Base-by-base conservation (phyloP, 2,797 vertebrate species). In the Sebastes ruberrimus region DNA sequence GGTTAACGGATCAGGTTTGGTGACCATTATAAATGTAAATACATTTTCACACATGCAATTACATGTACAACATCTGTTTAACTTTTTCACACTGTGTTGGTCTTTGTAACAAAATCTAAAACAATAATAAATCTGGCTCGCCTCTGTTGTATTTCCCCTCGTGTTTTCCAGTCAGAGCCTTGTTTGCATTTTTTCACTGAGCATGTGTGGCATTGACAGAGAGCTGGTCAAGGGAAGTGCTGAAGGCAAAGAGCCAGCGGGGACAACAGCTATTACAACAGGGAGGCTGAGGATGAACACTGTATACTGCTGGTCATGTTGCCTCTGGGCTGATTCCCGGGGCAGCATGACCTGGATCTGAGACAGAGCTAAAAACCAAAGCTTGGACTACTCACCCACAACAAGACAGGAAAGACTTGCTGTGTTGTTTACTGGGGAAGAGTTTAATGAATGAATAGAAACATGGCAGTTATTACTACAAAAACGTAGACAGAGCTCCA, bases 271-370 rank as follows among this genome's bases (percentile, higher is more conserved):
- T 91, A 81, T 90, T 89, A 88, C 91, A 92, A 81, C 87, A 88
- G 91, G 93, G 93, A 94, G 93, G 93, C 81, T 88, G 86, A 91
- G 88, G 87, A 91, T 87, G 90, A 91, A 76, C 88, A 77, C 83
- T 83, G 88, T 80, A 86, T 23, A 69, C 82, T 79, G 86, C 88
- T 86, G 89, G 92, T 93, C 92, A 89, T 71, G 90, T 81, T 91
- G 92, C 86, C 92, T 89, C 86, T 76, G 85, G 82, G 80, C 82
- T 79, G 63, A 84, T 81, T 86, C 81, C 86, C 27, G 76, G 94
- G 94, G 92, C 95, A 94, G 33, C 63, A 25, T 85, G 93, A 95
- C 94, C 95, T 93, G 87, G 83, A 92, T 89, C 82, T 72, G 71
- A 91, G 86, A 71, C 87, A 87, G 55, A 83, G 72, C 52, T 71